These are phyloP conservation scores for Dryobotodes eremita DNA, from an alignment of 2,888 invertebrate genomes.

Conservation along the genomic window DNA sequence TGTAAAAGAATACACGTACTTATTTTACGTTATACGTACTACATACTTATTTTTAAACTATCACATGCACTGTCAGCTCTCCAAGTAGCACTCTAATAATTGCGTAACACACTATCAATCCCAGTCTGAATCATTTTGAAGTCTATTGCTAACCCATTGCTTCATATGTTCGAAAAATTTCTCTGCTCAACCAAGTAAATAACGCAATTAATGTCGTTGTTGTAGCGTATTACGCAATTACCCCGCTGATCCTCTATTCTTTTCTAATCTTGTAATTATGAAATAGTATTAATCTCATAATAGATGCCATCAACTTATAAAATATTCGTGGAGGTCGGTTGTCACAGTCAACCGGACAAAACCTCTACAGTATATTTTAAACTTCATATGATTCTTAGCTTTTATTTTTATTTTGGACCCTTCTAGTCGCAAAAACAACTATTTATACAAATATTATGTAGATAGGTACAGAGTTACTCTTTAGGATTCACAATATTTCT, in stretches of 20 bases:
- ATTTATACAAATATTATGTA: not conserved
- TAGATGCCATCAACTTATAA: not conserved
- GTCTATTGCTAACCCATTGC: too few species aligned
- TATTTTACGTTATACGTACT: too few species aligned
- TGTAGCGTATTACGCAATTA: too few species aligned
- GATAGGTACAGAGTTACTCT: not conserved
- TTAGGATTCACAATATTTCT: not conserved
- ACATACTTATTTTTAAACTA: not conserved
- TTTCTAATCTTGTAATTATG: not conserved
- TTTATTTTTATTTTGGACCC: not conserved
- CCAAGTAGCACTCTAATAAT: too few species aligned
- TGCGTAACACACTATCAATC: too few species aligned
- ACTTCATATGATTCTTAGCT: not conserved
- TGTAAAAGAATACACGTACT: not conserved
- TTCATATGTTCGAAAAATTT: too few species aligned
- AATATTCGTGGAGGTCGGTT: not conserved
- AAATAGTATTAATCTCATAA: not conserved
- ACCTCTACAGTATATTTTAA: not conserved
- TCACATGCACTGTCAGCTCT: not conserved
- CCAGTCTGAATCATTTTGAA: too few species aligned
- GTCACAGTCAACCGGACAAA: not conserved
- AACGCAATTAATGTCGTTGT: too few species aligned
- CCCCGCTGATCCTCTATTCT: not conserved
- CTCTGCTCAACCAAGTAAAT: too few species aligned
- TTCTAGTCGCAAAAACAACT: not conserved